Conservation (phyloP, 37 sponge, comb jelly and placozoan genomes). For the Aphrocallistes beatrix region DNA sequence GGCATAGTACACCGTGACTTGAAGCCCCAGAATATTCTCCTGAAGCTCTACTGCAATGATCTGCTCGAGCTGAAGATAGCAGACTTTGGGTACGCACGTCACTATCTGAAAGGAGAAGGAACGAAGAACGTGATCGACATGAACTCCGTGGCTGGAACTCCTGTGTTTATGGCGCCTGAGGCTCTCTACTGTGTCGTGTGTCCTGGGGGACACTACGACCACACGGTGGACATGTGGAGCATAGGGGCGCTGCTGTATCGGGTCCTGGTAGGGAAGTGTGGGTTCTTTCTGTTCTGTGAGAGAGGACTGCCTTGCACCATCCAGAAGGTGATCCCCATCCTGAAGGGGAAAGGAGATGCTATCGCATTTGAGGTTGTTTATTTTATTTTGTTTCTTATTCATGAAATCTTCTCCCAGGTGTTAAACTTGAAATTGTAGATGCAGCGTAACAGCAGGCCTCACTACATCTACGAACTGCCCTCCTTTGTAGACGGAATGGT, state of each 20-base stretch:
- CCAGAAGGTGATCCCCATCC: conserved; percentile 62
- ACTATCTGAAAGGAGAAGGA: conserved; percentile 54
- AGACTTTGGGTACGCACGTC: conserved; percentile 86
- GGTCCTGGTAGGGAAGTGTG: conserved; percentile 72
- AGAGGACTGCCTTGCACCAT: conserved; percentile 20
- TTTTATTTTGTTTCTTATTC: background rate
- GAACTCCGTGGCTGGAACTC: conserved; percentile 82
- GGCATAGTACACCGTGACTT: background rate
- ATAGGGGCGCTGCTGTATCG: conserved; percentile 84
- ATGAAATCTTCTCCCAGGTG: background rate
- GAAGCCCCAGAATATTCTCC: conserved; percentile 3
- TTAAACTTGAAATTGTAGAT: background rate
- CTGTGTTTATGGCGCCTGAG: conserved; percentile 97
- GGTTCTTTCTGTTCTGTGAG: conserved; percentile 59
- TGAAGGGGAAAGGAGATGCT: conserved; percentile 75
- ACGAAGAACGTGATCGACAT: conserved; percentile 56
- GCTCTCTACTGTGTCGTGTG: conserved; percentile 73
- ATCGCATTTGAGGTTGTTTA: conserved; percentile 60
- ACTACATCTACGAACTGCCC: conserved; percentile 70
- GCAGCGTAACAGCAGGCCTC: conserved; percentile 29
- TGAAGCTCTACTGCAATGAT: background rate
- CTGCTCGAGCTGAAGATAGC: conserved; percentile 77
- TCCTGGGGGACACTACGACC: conserved; percentile 62
- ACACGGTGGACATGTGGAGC: conserved; percentile 87
- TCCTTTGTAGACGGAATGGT: conserved; percentile 44